phyloP scores from a whole-genome alignment of 2,113 vertebrate species.

The Atractosteus spatula region DNA sequence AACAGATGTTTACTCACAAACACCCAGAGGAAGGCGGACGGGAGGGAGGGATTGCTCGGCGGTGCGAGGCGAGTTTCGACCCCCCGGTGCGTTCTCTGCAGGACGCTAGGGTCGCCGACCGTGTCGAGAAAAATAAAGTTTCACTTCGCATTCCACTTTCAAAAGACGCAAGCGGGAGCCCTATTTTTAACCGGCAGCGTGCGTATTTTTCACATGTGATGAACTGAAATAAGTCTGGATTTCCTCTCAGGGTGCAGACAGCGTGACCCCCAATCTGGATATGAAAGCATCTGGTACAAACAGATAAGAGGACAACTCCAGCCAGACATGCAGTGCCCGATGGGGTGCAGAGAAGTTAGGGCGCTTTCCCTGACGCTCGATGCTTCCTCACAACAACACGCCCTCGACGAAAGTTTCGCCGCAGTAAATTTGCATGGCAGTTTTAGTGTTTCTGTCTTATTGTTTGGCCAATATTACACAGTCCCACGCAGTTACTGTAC shows the following conservation, averaged over 20 bases:
- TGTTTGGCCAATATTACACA: no score
- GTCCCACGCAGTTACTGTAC: no score
- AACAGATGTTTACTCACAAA: slow-evolving; percentile 5
- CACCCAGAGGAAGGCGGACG: background rate
- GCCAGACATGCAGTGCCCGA: no score
- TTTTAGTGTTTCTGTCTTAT: no score
- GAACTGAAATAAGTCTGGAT: background rate
- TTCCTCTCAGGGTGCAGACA: background rate
- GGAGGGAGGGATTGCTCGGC: background rate
- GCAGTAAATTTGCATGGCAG: no score
- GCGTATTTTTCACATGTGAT: background rate
- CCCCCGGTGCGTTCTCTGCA: background rate
- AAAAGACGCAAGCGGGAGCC: slow-evolving; percentile 4
- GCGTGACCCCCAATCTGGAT: background rate
- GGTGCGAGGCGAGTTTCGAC: background rate
- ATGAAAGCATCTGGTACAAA: background rate
- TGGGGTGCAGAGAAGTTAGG: no score
- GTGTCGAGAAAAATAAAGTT: slow-evolving; percentile 14
- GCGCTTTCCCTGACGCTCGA: no score
- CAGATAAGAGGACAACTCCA: no score
- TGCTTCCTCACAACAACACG: no score
- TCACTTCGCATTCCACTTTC: slow-evolving; percentile 16
- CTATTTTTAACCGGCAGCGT: slow-evolving; percentile 8
- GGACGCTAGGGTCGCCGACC: background rate
- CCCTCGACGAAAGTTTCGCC: no score